phyloP scores from a whole-genome alignment of 2,888 invertebrate species.

The Trichopria drosophilae region DNA sequence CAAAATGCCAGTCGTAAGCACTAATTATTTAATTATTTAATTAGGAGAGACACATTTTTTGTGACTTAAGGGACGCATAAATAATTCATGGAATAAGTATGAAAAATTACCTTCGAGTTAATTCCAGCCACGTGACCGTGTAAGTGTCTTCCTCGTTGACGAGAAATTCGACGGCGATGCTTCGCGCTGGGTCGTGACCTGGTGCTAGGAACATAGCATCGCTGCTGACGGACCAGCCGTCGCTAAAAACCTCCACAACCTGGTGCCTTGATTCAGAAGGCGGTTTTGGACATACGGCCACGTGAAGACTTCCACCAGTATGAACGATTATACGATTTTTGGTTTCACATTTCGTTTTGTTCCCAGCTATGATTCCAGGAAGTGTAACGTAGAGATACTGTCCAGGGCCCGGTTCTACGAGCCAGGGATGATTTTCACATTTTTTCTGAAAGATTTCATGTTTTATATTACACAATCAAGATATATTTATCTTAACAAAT shows the following conservation, averaged over 20 bases:
- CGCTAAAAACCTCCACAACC: constrained; percentile 80
- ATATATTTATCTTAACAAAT: too few relatives aligned
- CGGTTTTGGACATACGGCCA: constrained; percentile 66
- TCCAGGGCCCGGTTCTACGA: constrained; percentile 75
- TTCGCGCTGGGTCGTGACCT: constrained; percentile 67
- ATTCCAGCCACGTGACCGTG: constrained; percentile 80
- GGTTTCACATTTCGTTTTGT: constrained; percentile 70
- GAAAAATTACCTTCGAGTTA: constrained; percentile 65
- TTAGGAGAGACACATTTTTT: neutral
- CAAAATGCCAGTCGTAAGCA: too few relatives aligned
- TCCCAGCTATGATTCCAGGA: constrained; percentile 66
- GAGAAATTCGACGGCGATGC: constrained; percentile 78
- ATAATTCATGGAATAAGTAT: neutral
- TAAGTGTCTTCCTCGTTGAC: constrained; percentile 70
- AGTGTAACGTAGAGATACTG: constrained; percentile 80
- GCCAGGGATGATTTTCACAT: constrained; percentile 79
- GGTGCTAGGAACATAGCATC: constrained; percentile 58
- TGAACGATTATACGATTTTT: constrained; percentile 79
- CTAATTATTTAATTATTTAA: too few relatives aligned
- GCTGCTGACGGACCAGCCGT: constrained; percentile 70
- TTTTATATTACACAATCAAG: too few relatives aligned
- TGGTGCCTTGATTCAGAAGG: constrained; percentile 64
- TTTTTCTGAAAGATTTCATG: constrained; percentile 65
- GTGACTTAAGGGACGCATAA: neutral
- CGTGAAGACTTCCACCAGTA: constrained; percentile 68